Percentiles rank a stretch among this genome's conserved stretches.
These are phyloP conservation scores for Sterna hirundo DNA, from an alignment of 2,113 vertebrate species.

Conservation along the genomic window DNA sequence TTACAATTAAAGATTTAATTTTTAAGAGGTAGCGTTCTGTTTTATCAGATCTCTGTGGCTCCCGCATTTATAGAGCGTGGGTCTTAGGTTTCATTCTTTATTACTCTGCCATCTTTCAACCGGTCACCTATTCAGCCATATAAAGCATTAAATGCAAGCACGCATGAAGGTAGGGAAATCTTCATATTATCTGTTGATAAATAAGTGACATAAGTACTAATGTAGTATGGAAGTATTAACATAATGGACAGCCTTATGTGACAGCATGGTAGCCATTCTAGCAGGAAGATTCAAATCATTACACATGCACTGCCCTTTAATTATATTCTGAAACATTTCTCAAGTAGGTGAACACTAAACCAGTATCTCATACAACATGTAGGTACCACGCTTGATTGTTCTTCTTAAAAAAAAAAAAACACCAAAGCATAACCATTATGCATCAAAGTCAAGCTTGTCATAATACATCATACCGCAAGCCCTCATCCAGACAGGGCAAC, in stretches of 20 bases:
- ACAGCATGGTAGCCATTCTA: neutral
- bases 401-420: neutral
- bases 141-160: neutral
- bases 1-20: neutral
- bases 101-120: neutral
- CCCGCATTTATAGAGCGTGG: neutral
- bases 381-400: neutral
- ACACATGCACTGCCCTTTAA: neutral
- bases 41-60: neutral
- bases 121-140: neutral
- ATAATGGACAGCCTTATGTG: neutral
- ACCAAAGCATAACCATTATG: neutral
- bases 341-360: neutral
- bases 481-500: neutral
- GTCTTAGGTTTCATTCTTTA: neutral
- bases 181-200: neutral
- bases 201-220: neutral
- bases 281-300: neutral
- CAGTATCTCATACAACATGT: neutral
- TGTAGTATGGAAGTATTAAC: neutral
- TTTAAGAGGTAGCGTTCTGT: neutral
- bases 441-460: neutral
- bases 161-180: neutral
- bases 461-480: neutral
- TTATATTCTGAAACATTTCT: neutral